Percentiles rank a stretch among this genome's conserved stretches.
phyloP scores from a whole-genome alignment of 2,888 invertebrate species.

The Limnephilus auricula region DNA sequence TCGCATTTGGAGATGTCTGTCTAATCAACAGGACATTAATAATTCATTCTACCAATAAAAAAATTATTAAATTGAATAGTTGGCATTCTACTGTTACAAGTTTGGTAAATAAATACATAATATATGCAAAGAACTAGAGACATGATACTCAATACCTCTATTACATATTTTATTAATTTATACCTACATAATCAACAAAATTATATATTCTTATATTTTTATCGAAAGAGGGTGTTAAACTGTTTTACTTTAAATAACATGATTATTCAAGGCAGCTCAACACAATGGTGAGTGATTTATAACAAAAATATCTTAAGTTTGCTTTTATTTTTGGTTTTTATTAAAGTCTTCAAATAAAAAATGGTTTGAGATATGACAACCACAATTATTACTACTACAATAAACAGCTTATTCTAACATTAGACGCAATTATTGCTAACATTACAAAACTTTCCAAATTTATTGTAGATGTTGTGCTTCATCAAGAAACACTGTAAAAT shows the following conservation, averaged over 20 bases:
- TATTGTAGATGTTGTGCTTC: not conserved
- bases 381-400: not conserved
- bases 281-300: constrained; percentile 23
- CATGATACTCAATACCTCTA: not conserved
- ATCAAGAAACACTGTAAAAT: not conserved
- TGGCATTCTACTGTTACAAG: not conserved
- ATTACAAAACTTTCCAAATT: not conserved
- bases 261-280: constrained; percentile 20
- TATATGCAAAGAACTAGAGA: not conserved
- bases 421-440: not conserved
- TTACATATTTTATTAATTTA: not conserved
- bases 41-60: no score
- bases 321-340: not conserved
- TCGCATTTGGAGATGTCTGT: no score
- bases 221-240: not conserved
- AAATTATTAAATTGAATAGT: not conserved
- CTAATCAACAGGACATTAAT: no score
- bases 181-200: not conserved
- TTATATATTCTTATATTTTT: not conserved
- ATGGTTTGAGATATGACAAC: constrained; percentile 28
- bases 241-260: constrained; percentile 23
- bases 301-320: not conserved
- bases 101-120: not conserved
- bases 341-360: not conserved
- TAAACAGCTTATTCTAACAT: not conserved